Base-by-base conservation (phyloP, 2,797 vertebrate genomes). In the Sebastes matsubarae region DNA sequence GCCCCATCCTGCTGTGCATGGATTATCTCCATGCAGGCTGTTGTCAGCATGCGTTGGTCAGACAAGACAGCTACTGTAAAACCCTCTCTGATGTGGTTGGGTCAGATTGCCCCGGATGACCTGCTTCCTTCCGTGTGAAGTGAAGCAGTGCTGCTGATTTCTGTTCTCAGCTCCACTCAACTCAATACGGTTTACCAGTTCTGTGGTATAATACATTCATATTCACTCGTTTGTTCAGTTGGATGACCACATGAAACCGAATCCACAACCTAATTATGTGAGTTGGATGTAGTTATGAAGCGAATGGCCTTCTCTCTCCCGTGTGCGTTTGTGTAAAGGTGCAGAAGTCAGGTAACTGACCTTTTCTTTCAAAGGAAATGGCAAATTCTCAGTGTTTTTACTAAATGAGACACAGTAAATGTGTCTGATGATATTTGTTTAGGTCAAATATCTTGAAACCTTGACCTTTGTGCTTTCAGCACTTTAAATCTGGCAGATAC, bases 21-120 rank as follows among this genome's bases (percentile, higher is more conserved):
- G 89, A 79, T 91, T 83, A 90, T 90, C 87, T 87, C 77, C 78
- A 68, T 50, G 60, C 84, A 79, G 85, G 66, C 84, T 79, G 83
- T 68, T 80, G 72, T 86, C 90, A 77, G 66, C n/a, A 63, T 70
- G 42, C 59, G 29, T 36, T 65, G 82, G 80, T 89, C 78, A 84
- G 65, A 80, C 1, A 18, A 80, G 67, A 30, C 38, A 64, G 64
- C 54, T 68, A 46, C 42, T 46, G 42, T 46, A 59, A 46, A 68
- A 16, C 71, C 63, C 32, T 70, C 34, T 64, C 32, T 68, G 25
- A 72, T 52, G 29, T 59, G 54, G 29, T 78, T 22, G 68, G 55
- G 59, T 82, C 55, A 42, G 36, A 68, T 79, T 1, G n/a, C 34
- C 11, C 12, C 18, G 5, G 54, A 50, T 55, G 16, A 16, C 30